Base-by-base conservation (phyloP, 2,113 vertebrate species). In the Paradisaea rubra region DNA sequence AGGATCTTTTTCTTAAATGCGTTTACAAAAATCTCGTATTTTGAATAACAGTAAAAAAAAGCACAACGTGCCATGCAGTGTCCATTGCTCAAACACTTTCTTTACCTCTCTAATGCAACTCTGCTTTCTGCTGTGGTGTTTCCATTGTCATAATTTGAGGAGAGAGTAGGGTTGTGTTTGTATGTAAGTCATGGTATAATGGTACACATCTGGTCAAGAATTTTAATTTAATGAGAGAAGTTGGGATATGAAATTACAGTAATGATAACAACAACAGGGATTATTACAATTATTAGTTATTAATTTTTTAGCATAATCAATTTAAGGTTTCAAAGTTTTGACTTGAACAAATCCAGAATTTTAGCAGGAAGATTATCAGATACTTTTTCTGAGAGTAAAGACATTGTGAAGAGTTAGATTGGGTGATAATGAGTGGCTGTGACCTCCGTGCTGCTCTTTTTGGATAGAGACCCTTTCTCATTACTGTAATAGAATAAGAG, bases 401-500 rank as follows among this genome's bases (percentile, higher is more conserved):
- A 63, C 18, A 21, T 13, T 41, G 0, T 72, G 42, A 47, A 57
- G 70, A 47, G 66, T 84, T 72, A 89, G 56, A 81, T 77, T 81
- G 71, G 52, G 44, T 88, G 77, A 41, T 95, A 85, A 87, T 70
- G 35, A 49, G 57, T 57, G 79, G 5, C 70, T 80, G 53, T 77
- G 70, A 88, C 91, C 78, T 83, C 27, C n/a, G 9, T 35, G 41
- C 18, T 86, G 73, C 63, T 81, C 49, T 52, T 95, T 83, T 86
- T 81, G 63, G 53, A 33, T 81, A 53, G n/a, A 68, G 10, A 10
- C 15, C 15, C 15, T 74, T 73, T 81, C 72, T 82, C 71, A 91
- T 93, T 93, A 94, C 52, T 24, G 10, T 39, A 88, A 80, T 35
- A 82, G 57, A 69, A 30, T 22, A 90, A 86, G 35, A 88, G 35